phyloP scores from a whole-genome alignment of 2,888 invertebrate species.

The Sympetrum striolatum region DNA sequence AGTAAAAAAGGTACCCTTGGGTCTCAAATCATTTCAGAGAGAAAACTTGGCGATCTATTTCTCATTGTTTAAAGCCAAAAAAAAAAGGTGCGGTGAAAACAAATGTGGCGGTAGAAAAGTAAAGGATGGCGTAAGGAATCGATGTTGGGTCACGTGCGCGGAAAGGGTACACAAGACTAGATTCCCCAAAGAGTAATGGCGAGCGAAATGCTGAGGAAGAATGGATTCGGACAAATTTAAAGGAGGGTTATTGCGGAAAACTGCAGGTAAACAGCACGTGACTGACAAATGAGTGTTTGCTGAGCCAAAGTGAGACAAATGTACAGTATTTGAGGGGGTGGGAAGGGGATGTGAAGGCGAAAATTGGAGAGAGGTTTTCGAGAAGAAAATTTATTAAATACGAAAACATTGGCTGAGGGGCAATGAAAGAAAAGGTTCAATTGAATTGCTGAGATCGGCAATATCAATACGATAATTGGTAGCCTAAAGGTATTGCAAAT shows the following conservation, averaged over 20 bases:
- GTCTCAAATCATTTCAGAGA: neutral
- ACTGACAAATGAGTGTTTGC: neutral
- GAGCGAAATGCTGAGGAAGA: neutral
- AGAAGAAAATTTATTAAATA: neutral
- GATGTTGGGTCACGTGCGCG: neutral
- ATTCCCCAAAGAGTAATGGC: neutral
- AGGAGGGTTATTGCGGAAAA: neutral
- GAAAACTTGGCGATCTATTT: no score
- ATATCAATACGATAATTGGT: no score
- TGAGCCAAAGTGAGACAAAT: neutral
- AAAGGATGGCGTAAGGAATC: neutral
- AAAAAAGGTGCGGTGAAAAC: neutral
- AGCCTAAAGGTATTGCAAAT: no score
- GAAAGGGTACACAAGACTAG: neutral
- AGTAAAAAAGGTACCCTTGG: no score
- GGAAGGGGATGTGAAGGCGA: neutral
- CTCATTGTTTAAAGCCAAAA: no score
- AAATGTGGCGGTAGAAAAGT: neutral
- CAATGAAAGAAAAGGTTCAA: neutral
- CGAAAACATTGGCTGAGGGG: neutral
- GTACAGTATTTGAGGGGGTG: neutral
- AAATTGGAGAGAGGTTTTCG: neutral
- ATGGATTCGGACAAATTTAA: neutral
- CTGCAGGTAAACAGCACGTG: neutral
- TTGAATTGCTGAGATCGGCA: no score